phyloP scores from a whole-genome alignment of 2,113 vertebrate species.

The Carollia perspicillata region DNA sequence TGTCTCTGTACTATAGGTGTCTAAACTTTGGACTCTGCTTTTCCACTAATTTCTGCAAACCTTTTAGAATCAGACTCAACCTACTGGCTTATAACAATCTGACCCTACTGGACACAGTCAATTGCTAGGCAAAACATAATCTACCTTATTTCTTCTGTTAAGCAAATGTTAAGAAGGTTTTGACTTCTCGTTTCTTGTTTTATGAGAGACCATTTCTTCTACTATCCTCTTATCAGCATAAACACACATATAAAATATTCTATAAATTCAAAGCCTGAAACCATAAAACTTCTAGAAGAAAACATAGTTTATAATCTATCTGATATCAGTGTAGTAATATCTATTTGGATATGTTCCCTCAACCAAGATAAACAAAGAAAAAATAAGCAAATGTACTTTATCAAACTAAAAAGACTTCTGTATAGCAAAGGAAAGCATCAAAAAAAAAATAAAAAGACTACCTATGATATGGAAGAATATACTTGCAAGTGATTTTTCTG shows the following conservation, averaged over 20 bases:
- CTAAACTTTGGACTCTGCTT: neutral
- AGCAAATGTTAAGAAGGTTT: neutral
- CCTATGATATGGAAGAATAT: neutral
- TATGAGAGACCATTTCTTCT: neutral
- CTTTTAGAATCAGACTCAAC: neutral
- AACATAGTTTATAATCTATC: neutral
- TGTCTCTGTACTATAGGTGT: neutral
- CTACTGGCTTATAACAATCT: neutral
- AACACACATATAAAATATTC: neutral
- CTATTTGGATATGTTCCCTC: neutral
- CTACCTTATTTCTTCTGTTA: neutral
- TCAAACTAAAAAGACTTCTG: neutral
- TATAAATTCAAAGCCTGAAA: neutral
- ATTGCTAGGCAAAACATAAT: neutral
- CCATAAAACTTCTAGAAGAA: neutral
- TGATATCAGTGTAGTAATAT: neutral
- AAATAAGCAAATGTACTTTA: neutral
- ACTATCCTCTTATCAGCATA: neutral
- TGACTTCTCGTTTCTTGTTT: neutral
- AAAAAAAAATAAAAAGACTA: neutral
- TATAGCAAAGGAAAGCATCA: neutral
- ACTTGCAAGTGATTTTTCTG: neutral
- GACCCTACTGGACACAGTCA: neutral
- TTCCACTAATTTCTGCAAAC: conserved; percentile 11
- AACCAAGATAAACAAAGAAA: neutral